These are phyloP conservation scores for Cataglyphis livida DNA, from an alignment of 2,888 invertebrate species.

Conservation along the genomic window DNA sequence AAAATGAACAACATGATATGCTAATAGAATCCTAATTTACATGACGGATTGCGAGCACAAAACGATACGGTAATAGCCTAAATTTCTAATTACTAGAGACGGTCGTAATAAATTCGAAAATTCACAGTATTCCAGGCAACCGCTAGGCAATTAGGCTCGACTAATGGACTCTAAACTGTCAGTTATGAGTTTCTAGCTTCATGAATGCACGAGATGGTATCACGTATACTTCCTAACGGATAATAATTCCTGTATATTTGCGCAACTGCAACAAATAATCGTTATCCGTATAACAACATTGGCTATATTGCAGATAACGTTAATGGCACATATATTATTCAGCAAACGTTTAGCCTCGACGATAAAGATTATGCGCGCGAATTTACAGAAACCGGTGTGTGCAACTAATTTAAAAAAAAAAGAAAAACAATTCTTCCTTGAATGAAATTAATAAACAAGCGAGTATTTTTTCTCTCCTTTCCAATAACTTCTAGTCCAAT, in stretches of 20 bases:
- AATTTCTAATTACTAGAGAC: conserved; percentile 41
- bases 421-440: background rate
- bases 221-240: conserved; percentile 57
- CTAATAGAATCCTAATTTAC: conserved; percentile 30
- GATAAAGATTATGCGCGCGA: background rate
- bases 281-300: conserved; percentile 10
- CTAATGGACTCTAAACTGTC: conserved; percentile 71
- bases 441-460: background rate
- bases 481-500: background rate
- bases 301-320: conserved; percentile 28
- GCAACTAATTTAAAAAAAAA: background rate
- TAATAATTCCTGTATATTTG: conserved; percentile 59
- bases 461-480: background rate
- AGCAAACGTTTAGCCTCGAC: conserved; percentile 25
- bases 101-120: conserved; percentile 53
- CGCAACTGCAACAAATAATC: conserved; percentile 55
- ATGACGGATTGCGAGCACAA: background rate
- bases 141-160: conserved; percentile 62
- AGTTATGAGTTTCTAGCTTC: conserved; percentile 65
- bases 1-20: background rate
- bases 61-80: conserved; percentile 11
- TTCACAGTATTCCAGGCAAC: conserved; percentile 44
- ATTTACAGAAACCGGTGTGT: background rate
- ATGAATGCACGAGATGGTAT: conserved; percentile 52
- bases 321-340: conserved; percentile 32